A percentile compares a stretch with the other conserved stretches of the same genome.
phyloP scores from a whole-genome alignment of 2,113 vertebrate genomes.

The Malurus cyaneus region DNA sequence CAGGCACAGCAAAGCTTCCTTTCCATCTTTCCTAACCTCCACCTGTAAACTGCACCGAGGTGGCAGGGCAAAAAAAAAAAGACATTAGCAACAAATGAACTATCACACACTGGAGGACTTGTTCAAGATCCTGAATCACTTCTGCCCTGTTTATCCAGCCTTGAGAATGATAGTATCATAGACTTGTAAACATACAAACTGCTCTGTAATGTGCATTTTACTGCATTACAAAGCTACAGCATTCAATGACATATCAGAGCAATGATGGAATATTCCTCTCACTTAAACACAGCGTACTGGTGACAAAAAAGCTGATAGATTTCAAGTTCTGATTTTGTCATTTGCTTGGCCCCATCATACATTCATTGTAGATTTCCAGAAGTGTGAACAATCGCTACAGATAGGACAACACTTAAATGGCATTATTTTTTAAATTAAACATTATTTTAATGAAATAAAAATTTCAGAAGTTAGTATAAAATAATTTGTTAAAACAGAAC shows the following conservation, averaged over 20 bases:
- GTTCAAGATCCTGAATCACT: neutral
- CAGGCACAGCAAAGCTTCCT: neutral
- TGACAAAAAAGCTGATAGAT: neutral
- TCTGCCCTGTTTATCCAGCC: neutral
- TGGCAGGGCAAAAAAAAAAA: neutral
- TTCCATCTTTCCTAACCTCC: neutral
- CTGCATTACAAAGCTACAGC: neutral
- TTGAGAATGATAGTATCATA: accelerated
- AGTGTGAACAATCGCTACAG: neutral
- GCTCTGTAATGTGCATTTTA: neutral
- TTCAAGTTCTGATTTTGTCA: neutral
- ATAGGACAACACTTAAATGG: neutral
- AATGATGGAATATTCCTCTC: neutral
- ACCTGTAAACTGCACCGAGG: neutral
- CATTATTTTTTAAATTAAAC: neutral
- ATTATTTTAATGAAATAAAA: neutral
- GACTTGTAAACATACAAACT: neutral
- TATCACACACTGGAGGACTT: neutral
- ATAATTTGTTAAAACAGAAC: neutral
- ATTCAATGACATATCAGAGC: neutral
- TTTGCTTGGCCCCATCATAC: neutral
- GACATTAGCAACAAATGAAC: neutral
- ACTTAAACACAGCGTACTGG: neutral
- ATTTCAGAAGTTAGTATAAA: neutral
- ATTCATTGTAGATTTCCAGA: neutral